Conservation (phyloP, 1,140 invertebrate species). For the Ostrea edulis region DNA sequence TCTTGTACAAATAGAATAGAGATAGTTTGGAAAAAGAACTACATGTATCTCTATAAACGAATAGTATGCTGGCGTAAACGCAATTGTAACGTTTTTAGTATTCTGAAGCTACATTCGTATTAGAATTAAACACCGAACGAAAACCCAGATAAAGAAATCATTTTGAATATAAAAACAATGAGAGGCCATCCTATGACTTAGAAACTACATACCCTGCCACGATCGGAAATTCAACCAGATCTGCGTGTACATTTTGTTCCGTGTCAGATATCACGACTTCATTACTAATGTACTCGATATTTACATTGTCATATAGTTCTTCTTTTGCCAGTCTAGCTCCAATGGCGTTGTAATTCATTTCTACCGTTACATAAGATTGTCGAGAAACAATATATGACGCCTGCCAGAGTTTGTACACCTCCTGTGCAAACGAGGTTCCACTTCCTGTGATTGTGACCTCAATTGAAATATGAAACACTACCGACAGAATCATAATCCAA, state of each 20-base stretch:
- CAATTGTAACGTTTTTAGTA: no score
- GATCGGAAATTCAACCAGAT: not conserved
- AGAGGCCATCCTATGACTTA: not conserved
- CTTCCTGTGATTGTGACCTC: constrained; percentile 31
- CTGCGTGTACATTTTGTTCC: not conserved
- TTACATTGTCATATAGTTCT: not conserved
- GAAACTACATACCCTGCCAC: constrained; percentile 3
- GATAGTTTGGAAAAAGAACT: no score
- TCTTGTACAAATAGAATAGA: no score
- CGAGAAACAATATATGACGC: constrained; percentile 47
- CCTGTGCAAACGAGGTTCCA: constrained; percentile 48
- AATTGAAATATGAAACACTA: not conserved
- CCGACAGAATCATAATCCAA: not conserved
- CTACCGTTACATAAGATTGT: not conserved
- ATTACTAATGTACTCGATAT: not conserved
- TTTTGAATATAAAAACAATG: not conserved
- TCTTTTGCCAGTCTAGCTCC: not conserved
- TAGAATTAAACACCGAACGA: no score
- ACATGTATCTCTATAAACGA: no score
- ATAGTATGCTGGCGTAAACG: no score
- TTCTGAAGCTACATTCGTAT: no score
- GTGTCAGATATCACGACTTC: not conserved
- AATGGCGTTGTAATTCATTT: not conserved
- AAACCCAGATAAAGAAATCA: not conserved
- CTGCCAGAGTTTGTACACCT: constrained; percentile 54